Conservation (phyloP, 2,888 invertebrate genomes). For the Lepas anatifera region DNA sequence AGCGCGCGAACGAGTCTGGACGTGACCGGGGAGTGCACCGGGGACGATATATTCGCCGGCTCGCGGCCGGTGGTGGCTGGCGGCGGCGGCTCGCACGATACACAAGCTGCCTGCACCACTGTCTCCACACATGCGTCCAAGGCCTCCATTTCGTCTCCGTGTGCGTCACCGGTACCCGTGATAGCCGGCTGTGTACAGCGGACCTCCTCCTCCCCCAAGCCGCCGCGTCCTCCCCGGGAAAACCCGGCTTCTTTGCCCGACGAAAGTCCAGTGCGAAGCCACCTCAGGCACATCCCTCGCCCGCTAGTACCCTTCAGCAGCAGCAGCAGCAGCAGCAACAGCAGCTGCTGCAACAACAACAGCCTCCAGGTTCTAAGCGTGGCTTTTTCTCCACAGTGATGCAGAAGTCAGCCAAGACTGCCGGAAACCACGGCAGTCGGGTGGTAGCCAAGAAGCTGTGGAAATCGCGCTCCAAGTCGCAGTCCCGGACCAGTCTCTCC, state of each 20-base stretch:
- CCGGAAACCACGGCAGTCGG: constrained; percentile 37
- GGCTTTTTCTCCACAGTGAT: constrained; percentile 23
- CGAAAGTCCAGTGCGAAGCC: not conserved
- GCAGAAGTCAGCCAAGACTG: constrained; percentile 21
- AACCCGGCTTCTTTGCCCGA: not conserved
- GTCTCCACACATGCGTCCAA: no score
- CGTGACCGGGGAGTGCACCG: constrained; percentile 20
- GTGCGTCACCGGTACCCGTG: no score
- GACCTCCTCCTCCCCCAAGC: no score
- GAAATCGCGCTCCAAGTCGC: constrained; percentile 70
- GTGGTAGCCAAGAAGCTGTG: constrained; percentile 74
- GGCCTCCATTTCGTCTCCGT: no score
- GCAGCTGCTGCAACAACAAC: no score
- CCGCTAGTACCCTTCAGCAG: not conserved
- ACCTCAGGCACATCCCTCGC: no score
- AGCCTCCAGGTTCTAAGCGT: not conserved
- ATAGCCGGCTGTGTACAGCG: no score
- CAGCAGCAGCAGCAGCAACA: no score
- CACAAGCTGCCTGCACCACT: no score
- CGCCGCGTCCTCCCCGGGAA: not conserved
- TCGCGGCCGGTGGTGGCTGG: no score
- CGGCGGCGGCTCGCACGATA: constrained; percentile 21
- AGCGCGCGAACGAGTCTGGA: constrained; percentile 23
- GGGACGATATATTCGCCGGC: no score
- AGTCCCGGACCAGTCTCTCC: constrained; percentile 50